These are phyloP conservation scores for Clarias gariepinus DNA, from an alignment of 2,113 vertebrate genomes.

Conservation along the genomic window DNA sequence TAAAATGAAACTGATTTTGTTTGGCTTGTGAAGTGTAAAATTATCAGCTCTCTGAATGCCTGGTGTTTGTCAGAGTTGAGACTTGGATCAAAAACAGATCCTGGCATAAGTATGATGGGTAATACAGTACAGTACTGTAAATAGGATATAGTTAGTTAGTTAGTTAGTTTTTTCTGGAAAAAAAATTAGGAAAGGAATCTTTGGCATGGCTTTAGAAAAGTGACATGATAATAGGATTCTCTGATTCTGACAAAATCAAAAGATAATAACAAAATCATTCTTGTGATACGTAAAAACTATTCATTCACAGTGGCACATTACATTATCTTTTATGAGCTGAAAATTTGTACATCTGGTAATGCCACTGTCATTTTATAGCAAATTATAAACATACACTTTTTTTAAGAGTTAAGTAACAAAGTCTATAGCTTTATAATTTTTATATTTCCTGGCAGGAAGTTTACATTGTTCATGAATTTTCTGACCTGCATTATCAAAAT, in stretches of 20 bases:
- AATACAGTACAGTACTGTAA: conserved; percentile 7
- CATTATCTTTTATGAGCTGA: neutral
- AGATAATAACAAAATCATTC: neutral
- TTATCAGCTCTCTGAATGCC: conserved; percentile 47
- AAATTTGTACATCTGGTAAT: neutral
- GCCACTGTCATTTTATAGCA: neutral
- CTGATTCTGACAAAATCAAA: neutral
- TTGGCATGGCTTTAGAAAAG: neutral
- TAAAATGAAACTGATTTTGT: conserved; percentile 37
- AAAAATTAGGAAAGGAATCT: neutral
- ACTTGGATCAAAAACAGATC: conserved; percentile 13
- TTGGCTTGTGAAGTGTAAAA: conserved; percentile 44
- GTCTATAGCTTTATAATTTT: neutral
- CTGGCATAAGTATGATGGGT: conserved; percentile 28
- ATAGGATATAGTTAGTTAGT: neutral
- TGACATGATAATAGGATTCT: neutral
- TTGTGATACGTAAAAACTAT: neutral
- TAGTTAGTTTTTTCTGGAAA: neutral
- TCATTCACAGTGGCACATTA: neutral
- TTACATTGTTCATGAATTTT: neutral
- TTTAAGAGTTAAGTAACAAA: neutral
- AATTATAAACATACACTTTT: neutral
- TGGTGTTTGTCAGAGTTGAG: conserved; percentile 44
- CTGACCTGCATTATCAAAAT: neutral
- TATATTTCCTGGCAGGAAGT: neutral